Base-by-base conservation (phyloP, 1,140 invertebrate species). In the Formica selysi region DNA sequence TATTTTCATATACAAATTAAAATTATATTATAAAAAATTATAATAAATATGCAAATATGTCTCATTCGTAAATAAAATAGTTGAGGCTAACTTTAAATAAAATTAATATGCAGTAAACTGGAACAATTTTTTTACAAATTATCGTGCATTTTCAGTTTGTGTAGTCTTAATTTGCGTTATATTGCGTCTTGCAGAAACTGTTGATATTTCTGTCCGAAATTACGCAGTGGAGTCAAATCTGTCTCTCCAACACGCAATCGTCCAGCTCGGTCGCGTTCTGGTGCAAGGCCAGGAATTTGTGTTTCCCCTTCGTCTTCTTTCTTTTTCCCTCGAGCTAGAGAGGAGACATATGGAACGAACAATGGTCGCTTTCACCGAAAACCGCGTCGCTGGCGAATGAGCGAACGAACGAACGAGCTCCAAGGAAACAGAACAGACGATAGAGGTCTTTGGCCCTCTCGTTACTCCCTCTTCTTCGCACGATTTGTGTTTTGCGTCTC, bases 361-460 rank as follows among this genome's bases (percentile, higher is more conserved):
- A 90, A 91, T 84, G 89, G 32, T 73, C 61, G 86, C 89, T 90
- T 90, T 90, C 86, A 88, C 76, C 80, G 54, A 90, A 91, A 91
- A 90, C 80, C 41, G 26, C 85, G 62, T 80, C 88, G 61, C 71
- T 73, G 36, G 36, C 32, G 41, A 62, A 22, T 8, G 38, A 65
- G 13, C 62, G 62, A 68, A 7, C n/a, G 51, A 87, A 26, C 38
- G 22, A 38, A 26, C 44, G 11, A 59, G 16, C 59, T 54, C 36
- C 32, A n/a, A 26, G 65, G 70, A 32, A 71, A 29, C 29, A 22
- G 19, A 74, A 29, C 19, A 62, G 29, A 8, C 54, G 29, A 62
- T 57, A 57, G 62, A 81, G 89, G 90, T 87, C 89, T 91, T 91
- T 89, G 89, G 70, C 89, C 71, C 61, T 90, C 41, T 91, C 41